Conservation (phyloP, 2,113 vertebrate genomes). For the Hyaena hyaena region DNA sequence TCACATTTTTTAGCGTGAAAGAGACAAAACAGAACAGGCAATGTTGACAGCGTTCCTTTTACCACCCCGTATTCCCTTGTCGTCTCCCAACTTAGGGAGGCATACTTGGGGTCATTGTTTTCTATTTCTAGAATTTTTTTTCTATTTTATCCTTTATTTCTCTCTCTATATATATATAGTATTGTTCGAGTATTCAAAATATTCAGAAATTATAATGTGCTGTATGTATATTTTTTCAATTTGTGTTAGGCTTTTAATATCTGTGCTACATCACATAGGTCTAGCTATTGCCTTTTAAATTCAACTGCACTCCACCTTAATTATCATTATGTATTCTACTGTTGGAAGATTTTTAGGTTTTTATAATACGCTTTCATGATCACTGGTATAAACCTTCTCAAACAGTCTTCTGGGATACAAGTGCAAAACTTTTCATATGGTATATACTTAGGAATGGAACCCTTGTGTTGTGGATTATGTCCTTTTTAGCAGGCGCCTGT, state of each 20-base stretch:
- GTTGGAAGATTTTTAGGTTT: not conserved
- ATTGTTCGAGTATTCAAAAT: not conserved
- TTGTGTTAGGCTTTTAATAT: not conserved
- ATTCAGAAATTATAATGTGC: constrained; percentile 29
- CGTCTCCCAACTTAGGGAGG: not conserved
- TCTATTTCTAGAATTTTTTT: not conserved
- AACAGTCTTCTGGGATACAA: not conserved
- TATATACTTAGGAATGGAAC: not conserved
- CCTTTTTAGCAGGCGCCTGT: not conserved
- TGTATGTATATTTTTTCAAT: not conserved
- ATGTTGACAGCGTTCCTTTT: not conserved
- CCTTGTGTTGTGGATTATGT: not conserved
- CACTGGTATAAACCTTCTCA: not conserved
- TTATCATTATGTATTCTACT: not conserved
- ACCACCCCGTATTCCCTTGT: not conserved
- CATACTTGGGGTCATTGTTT: not conserved
- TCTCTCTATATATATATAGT: not conserved
- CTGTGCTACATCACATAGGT: not conserved
- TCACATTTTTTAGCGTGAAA: constrained; percentile 18
- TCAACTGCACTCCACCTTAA: not conserved
- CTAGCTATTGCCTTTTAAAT: constrained; percentile 16
- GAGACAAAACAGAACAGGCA: not conserved
- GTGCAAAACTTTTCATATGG: not conserved
- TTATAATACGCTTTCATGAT: not conserved
- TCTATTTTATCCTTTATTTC: not conserved